These are phyloP conservation scores for Ficedula albicollis DNA, from an alignment of 2,797 vertebrate genomes.

Conservation along the genomic window DNA sequence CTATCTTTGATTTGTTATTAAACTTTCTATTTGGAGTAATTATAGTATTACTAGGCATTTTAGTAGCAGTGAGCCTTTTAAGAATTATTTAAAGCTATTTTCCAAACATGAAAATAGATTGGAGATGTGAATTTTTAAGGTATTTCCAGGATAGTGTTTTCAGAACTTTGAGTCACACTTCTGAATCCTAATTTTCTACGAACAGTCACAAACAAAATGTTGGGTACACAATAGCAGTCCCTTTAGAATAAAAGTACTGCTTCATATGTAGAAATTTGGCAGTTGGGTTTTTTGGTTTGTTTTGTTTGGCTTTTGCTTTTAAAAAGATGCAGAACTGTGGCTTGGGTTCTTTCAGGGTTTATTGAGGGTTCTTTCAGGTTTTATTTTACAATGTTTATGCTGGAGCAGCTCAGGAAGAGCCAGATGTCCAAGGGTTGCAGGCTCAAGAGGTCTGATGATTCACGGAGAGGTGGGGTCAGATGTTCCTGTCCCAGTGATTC, in stretches of 20 bases:
- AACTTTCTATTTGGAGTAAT: not conserved
- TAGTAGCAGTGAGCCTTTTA: not conserved
- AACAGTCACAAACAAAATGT: not conserved
- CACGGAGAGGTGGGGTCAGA: not conserved
- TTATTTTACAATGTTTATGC: constrained; percentile 1
- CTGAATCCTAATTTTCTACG: not conserved
- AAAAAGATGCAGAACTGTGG: not conserved
- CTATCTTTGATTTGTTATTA: not conserved
- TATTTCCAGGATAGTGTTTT: not conserved
- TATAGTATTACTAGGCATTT: not conserved
- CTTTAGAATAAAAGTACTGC: not conserved
- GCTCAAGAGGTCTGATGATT: constrained; percentile 25
- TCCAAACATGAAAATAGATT: not conserved
- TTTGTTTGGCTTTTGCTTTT: not conserved
- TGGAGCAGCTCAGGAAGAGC: not conserved
- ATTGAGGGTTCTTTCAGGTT: not conserved
- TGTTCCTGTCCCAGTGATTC: constrained; percentile 23
- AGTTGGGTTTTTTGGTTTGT: not conserved
- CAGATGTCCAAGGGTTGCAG: not conserved
- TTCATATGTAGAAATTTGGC: not conserved
- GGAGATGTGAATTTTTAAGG: not conserved
- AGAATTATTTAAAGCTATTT: not conserved
- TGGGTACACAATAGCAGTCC: not conserved
- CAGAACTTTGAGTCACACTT: not conserved
- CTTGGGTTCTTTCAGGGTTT: not conserved